These are phyloP conservation scores for Heterodera schachtii DNA, from an alignment of 1,140 invertebrate species.

Conservation along the genomic window DNA sequence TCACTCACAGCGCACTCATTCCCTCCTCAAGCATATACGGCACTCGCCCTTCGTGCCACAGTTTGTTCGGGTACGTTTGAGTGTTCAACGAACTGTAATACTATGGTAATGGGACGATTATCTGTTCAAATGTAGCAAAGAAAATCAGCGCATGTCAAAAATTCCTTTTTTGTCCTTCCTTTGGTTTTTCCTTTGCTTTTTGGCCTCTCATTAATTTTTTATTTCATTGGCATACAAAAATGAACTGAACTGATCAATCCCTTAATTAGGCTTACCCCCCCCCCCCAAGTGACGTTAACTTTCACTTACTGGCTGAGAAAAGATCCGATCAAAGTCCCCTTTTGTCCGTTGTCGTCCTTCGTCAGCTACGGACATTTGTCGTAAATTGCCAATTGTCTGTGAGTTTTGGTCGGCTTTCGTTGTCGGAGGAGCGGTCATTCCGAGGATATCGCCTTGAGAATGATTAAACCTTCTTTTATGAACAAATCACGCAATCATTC, in stretches of 20 bases:
- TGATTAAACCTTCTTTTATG: not conserved
- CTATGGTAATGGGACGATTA: conserved; percentile 42
- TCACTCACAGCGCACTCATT: conserved; percentile 60
- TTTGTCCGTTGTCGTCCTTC: conserved; percentile 22
- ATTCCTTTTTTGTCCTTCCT: conserved; percentile 8
- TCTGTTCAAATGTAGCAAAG: not conserved
- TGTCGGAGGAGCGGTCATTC: conserved; percentile 29
- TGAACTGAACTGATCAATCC: no score
- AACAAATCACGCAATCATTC: not conserved
- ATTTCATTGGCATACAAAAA: not conserved
- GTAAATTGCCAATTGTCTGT: conserved; percentile 13
- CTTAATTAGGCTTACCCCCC: no score
- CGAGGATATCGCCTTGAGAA: conserved; percentile 58
- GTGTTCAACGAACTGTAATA: conserved; percentile 64
- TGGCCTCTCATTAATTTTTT: not conserved
- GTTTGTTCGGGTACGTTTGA: conserved; percentile 62
- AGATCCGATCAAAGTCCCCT: conserved; percentile 34
- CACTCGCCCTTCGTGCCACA: conserved; percentile 57
- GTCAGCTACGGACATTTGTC: not conserved
- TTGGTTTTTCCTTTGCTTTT: not conserved
- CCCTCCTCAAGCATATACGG: conserved; percentile 65
- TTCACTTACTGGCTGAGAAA: conserved; percentile 49
- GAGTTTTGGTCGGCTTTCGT: conserved; percentile 19
- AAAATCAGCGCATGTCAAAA: not conserved
- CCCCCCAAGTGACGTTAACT: not conserved